phyloP scores from a whole-genome alignment of 1,140 invertebrate species.

The Drosophila setifemur region DNA sequence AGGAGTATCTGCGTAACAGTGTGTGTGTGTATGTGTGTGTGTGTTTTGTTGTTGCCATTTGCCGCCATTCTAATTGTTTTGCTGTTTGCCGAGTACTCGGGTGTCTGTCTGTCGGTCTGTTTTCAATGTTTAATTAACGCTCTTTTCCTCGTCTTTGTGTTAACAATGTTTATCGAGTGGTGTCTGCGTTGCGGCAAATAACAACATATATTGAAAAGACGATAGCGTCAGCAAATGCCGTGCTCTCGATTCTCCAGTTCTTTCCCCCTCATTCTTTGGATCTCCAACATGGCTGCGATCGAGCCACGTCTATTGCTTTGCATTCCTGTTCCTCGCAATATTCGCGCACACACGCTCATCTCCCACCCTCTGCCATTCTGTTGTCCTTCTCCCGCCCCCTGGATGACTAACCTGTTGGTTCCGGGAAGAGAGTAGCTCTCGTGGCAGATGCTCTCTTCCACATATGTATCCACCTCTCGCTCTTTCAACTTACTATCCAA shows the following conservation, averaged over 20 bases:
- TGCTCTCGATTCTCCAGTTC: constrained; percentile 15
- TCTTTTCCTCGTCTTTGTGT: constrained; percentile 27
- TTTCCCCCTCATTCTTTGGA: too few species aligned
- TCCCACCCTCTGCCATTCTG: background rate
- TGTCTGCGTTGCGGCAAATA: constrained; percentile 42
- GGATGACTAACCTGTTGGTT: constrained; percentile 18
- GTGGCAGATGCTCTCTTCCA: constrained; percentile 23
- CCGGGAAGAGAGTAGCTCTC: constrained; percentile 5
- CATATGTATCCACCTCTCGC: background rate
- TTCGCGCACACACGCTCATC: background rate
- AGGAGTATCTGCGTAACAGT: background rate
- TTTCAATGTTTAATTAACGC: constrained; percentile 71
- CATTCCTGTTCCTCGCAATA: too few species aligned
- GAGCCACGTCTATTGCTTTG: constrained; percentile 62
- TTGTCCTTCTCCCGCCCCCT: constrained; percentile 6
- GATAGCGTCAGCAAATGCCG: constrained; percentile 60
- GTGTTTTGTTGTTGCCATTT: constrained; percentile 28
- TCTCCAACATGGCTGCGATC: constrained; percentile 70
- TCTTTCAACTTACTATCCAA: constrained; percentile 1
- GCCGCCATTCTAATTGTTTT: constrained; percentile 60
- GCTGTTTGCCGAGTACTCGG: constrained; percentile 34
- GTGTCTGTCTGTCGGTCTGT: constrained; percentile 16
- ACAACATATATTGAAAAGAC: constrained; percentile 27
- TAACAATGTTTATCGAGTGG: constrained; percentile 64
- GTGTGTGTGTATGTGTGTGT: constrained; percentile 2